Base-by-base conservation (phyloP, 1,140 invertebrate genomes). In the Sipha flava region DNA sequence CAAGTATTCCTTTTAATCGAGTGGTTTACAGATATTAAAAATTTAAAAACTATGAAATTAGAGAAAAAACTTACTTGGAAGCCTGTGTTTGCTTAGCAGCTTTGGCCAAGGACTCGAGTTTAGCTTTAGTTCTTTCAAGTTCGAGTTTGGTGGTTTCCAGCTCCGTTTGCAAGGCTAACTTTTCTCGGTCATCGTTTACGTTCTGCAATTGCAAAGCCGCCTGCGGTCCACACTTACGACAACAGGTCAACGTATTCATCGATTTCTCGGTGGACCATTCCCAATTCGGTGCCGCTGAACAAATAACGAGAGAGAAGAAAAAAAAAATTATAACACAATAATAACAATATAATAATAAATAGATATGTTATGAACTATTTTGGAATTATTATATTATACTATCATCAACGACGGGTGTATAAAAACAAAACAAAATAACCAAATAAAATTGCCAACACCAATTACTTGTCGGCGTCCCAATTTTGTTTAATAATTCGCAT, bases 141-240 rank as follows among this genome's bases (percentile, higher is more conserved):
- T 89, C 88, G 18, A 83, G 82, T 68, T 85, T 84, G 1, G 90
- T 85, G 1, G 83, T 83, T 70, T 87, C 85, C 10, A 90, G 83
- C 82, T 90, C 88, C 49, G 84, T 82, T 72, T 83, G 84, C 1
- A 87, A 81, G 3, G 81, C 68, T 26, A 85, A 81, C 12, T 87
- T 80, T 70, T 85, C 85, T 12, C 79, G 79, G 54, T 82, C 79
- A 57, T 81, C 77, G 45, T 77, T 54, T 2, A 59, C 40, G 10
- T 81, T 81, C 4, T 80, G 23, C 9, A 83, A 37, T 59, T 83
- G 83, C 31, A 82, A 47, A n/a, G 82, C 79, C 2, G 82, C 79
- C 31, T 82, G 83, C 0, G 83, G 81, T 45, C 82, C 81, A 73
- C 84, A 85, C 57, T 81, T 79, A 31, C 81, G 82, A 73, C 84